Base-by-base conservation (phyloP, 2,888 invertebrate species). In the Gastrophysa polygoni region DNA sequence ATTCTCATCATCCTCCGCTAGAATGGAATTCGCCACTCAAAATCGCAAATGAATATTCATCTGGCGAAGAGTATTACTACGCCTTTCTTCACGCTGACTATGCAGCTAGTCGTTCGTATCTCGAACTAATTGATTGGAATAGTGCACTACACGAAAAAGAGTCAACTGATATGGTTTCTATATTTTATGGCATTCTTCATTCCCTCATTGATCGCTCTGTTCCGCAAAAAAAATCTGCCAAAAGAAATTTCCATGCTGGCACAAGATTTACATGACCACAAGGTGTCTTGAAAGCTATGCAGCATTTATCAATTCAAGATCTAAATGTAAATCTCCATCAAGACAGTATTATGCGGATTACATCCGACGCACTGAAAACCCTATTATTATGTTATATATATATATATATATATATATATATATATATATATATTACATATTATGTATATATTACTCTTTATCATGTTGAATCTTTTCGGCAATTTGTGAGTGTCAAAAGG, bases 401-500 rank as follows among this genome's bases (percentile, higher is more conserved):
- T n/a, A n/a, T n/a, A n/a, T n/a, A n/a, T n/a, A n/a, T n/a, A n/a
- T n/a, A n/a, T n/a, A n/a, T n/a, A n/a, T n/a, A n/a, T n/a, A n/a
- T n/a, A n/a, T n/a, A n/a, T n/a, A n/a, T n/a, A n/a, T n/a, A n/a
- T n/a, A n/a, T n/a, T n/a, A n/a, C n/a, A n/a, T n/a, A n/a, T n/a
- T n/a, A n/a, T n/a, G n/a, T n/a, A n/a, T n/a, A n/a, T n/a, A n/a
- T n/a, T n/a, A n/a, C n/a, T n/a, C n/a, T n/a, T n/a, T n/a, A 55
- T 55, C 20, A 55, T 55, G 55, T 55, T 21, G n/a, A 55, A 55
- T 55, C 20, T 24, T 55, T 55, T 24, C 43, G 55, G 43, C 38
- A 55, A 55, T 55, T 55, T 55, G 44, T 55, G 18, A 54, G 54
- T 38, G 43, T 20, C 21, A 55, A 55, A 44, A 43, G 24, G 24